Conservation (phyloP, 2,888 invertebrate species). For the Drosophila pullipes region DNA sequence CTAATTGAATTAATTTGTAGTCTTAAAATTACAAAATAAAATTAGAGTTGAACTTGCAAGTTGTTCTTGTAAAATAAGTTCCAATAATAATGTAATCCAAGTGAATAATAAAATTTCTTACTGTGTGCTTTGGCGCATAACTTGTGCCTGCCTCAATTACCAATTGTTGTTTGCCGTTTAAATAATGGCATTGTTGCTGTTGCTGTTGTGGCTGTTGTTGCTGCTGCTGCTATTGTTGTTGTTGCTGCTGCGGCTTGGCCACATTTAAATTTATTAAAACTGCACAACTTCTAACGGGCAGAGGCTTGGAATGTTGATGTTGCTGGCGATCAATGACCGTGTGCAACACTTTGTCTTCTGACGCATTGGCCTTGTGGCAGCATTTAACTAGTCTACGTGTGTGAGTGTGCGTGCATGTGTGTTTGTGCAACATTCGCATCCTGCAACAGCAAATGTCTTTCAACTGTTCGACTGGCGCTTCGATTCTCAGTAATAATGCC, state of each 20-base stretch:
- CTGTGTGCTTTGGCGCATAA: slow-evolving; percentile 42
- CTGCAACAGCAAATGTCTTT: slow-evolving; percentile 23
- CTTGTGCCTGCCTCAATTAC: slow-evolving; percentile 72
- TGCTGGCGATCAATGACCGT: slow-evolving; percentile 62
- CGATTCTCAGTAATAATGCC: slow-evolving; percentile 53
- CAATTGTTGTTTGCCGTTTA: slow-evolving; percentile 76
- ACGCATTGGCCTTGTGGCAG: slow-evolving; percentile 13
- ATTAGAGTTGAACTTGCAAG: background rate
- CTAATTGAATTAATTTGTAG: background rate
- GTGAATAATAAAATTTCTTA: background rate
- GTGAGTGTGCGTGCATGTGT: background rate
- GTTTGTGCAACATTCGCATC: slow-evolving; percentile 24
- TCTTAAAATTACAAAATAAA: background rate
- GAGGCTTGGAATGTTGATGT: slow-evolving; percentile 59
- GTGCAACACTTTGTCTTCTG: slow-evolving; percentile 49
- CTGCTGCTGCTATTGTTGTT: slow-evolving; percentile 4
- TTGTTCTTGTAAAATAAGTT: background rate
- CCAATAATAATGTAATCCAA: background rate
- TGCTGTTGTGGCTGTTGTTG: background rate
- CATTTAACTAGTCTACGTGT: slow-evolving; percentile 9
- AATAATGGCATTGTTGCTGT: slow-evolving; percentile 71
- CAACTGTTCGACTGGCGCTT: slow-evolving; percentile 31
- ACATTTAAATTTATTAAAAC: slow-evolving; percentile 82
- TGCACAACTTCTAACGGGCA: slow-evolving; percentile 72
- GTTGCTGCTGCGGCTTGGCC: slow-evolving; percentile 37